These are phyloP conservation scores for Cephalopterus ornatus DNA, from an alignment of 2,113 vertebrate genomes.

Conservation along the genomic window DNA sequence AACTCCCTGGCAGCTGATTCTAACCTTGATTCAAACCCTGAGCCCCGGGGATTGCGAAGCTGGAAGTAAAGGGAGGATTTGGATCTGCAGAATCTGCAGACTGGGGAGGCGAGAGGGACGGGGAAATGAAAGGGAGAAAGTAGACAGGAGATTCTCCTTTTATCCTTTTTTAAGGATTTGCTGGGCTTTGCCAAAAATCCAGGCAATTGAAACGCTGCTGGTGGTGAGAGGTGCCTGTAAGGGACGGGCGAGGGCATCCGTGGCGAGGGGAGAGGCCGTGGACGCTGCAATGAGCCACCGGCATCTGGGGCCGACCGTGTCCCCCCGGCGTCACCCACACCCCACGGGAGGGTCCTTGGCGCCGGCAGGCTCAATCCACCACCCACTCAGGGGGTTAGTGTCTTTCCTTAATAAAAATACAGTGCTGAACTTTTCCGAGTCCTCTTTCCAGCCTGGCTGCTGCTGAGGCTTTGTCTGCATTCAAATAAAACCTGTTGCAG, in stretches of 20 bases:
- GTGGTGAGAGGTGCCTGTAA: neutral
- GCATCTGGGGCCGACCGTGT: rapidly evolving
- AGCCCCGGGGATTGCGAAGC: rapidly evolving
- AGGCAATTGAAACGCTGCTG: neutral
- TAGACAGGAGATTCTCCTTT: neutral
- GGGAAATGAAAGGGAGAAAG: neutral
- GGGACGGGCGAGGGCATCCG: rapidly evolving
- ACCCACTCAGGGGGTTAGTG: rapidly evolving
- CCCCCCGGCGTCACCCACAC: neutral
- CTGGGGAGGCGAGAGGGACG: too few relatives aligned
- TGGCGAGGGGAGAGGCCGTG: neutral
- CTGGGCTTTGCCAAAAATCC: neutral
- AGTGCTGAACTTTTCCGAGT: neutral
- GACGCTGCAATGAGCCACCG: neutral
- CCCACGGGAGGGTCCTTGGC: neutral
- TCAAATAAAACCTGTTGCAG: neutral
- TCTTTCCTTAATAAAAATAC: neutral
- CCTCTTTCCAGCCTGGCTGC: neutral
- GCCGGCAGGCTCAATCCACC: neutral
- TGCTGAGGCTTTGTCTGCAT: neutral
- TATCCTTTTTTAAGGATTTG: neutral
- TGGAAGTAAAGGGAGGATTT: neutral
- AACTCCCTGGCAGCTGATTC: neutral
- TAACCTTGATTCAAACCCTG: neutral
- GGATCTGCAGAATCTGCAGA: neutral